phyloP scores from a whole-genome alignment of 1,140 invertebrate genomes.

The Brachionus paranguensis region DNA sequence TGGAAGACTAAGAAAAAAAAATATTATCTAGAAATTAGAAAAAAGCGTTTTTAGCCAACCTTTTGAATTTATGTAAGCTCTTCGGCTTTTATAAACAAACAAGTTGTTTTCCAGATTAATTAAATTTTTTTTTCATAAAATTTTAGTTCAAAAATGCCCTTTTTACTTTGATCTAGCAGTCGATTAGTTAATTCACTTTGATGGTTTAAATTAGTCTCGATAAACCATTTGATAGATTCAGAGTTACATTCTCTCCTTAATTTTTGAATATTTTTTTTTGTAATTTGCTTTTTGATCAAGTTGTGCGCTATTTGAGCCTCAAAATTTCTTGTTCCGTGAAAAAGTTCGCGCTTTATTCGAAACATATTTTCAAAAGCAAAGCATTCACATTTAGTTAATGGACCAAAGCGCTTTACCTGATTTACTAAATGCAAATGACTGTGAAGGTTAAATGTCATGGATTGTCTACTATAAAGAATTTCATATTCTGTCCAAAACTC shows the following conservation, averaged over 20 bases:
- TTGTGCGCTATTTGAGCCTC: background rate
- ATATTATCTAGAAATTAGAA: no score
- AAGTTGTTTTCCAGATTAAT: background rate
- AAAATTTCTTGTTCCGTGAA: background rate
- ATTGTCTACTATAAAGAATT: background rate
- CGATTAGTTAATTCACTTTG: background rate
- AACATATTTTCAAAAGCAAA: background rate
- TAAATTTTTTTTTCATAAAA: background rate
- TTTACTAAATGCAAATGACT: background rate
- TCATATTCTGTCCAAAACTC: background rate
- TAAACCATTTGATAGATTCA: background rate
- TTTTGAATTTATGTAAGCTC: background rate
- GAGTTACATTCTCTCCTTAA: background rate
- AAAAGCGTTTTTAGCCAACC: background rate
- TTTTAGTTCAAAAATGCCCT: background rate
- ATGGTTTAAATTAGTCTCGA: background rate
- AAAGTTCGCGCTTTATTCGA: background rate
- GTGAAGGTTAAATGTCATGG: background rate
- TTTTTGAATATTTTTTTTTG: background rate
- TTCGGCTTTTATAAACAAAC: background rate
- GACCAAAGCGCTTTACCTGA: background rate
- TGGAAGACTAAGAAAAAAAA: no score
- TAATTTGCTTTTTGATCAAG: background rate
- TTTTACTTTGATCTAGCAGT: background rate
- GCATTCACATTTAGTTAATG: background rate